Percentiles rank a stretch among this genome's conserved stretches.
Evolutionary conservation across 2,888 invertebrate species (phyloP).

Genomic region (Lucinisca nassula): DNA sequence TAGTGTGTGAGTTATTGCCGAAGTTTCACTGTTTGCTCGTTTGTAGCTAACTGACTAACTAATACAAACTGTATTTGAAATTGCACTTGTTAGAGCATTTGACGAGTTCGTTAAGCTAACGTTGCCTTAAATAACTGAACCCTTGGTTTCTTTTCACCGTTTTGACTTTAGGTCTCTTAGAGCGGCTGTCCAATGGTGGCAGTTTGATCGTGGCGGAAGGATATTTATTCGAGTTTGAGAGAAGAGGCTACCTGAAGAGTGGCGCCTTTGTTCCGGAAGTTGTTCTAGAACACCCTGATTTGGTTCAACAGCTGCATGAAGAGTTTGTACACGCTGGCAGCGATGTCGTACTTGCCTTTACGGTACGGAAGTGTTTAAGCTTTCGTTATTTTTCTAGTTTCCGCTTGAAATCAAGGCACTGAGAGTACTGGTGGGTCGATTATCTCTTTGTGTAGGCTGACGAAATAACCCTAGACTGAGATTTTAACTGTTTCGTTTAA

Average conservation of each 20-base stretch:
- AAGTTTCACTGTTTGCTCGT: background rate
- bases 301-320: constrained; percentile 82
- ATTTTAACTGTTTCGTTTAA: no score
- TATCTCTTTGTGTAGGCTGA: no score
- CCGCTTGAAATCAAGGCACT: no score
- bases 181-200: constrained; percentile 79
- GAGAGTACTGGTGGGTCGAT: no score
- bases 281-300: constrained; percentile 84
- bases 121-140: no score
- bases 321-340: constrained; percentile 87
- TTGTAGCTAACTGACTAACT: background rate
- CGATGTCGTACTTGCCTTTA: constrained; percentile 86
- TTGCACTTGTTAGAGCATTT: no score
- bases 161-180: constrained; percentile 78
- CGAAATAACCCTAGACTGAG: no score
- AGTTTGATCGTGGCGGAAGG: constrained; percentile 84
- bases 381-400: no score
- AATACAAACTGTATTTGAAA: no score
- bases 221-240: constrained; percentile 85
- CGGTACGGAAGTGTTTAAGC: no score
- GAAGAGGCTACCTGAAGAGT: constrained; percentile 83
- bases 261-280: constrained; percentile 85
- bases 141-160: constrained; percentile 7
- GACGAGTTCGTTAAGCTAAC: no score
- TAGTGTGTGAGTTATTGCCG: no score